Base-by-base conservation (phyloP, 2,888 invertebrate species). In the Lissocephala sabroskyi region DNA sequence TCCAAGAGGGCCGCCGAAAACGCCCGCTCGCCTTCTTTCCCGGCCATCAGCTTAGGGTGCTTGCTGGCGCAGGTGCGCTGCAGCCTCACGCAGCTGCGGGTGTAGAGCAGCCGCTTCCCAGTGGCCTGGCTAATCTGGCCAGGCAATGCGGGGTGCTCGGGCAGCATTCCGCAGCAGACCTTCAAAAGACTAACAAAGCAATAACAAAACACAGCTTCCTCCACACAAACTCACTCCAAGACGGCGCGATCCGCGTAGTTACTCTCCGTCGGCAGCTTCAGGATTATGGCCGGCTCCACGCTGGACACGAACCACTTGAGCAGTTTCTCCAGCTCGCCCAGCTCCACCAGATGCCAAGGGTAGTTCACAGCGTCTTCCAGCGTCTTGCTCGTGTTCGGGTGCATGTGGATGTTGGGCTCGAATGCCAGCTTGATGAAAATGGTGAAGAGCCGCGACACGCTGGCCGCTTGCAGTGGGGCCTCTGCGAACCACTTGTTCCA, bases 231-330 rank as follows among this genome's bases (percentile, higher is more conserved):
- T 79, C 81, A 90, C 89, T 88, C 87, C 49, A 90, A 84, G 18
- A 89, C 85, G 33, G 88, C 87, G 41, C 85, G 84, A 74, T 90
- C 90, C 41, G 89, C 85, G 52, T 87, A 86, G 61, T 87, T 85
- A 49, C 84, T 86, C 47, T 84, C 83, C 1, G 77, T 58, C 52
- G 87, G 86, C 23, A 84, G 76, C 64, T 85, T 85, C 16, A 92
- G 84, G 26, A 92, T 87, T 49, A 91, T 90, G 43, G 87, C 85
- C 0, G 92, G 89, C 82, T 93, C 91, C 66, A 90, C 89, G 53
- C 89, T 89, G 86, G 89, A 89, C 6, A 92, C 87, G 63, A 91
- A 90, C 92, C 92, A 92, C 79, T 91, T 90, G 62, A 91, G 86
- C 28, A 91, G 87, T 47, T 88, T 87, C 71, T 91, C 90, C 65